Evolutionary conservation across 53 echinoderm and acorn worm genomes (phyloP), one percentile per base, ranked within the genome.

Genomic region (Pentamera pediparva): DNA sequence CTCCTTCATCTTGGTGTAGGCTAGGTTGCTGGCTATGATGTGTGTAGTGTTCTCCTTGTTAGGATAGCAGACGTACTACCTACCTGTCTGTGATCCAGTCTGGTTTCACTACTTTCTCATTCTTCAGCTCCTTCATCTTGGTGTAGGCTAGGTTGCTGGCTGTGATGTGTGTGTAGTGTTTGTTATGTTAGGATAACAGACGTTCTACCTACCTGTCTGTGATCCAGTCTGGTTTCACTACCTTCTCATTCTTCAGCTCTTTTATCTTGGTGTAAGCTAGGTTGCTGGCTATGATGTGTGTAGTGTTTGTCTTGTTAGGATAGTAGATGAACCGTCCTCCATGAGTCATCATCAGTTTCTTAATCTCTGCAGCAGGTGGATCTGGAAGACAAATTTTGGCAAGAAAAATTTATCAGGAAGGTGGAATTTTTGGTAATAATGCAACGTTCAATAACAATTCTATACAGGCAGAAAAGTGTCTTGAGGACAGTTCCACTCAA

Each of bases 31-130:
- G 15, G 96, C 96, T 30, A 96, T 88, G 86, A 96, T 84, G 56
- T 96, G 96, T 2, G 83, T 91, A 19, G 85, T 87, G 40, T 80
- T 75, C 28, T 90, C 74, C 80, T 91, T 86, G 27, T 82, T 79
- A 82, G 91, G 91, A n/a, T n/a, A n/a, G n/a, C n/a, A n/a, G n/a
- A n/a, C n/a, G n/a, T n/a, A n/a, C n/a, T 75, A n/a, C n/a, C n/a
- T n/a, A 96, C 96, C 96, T 91, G 57, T 96, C 88, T 8, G 79
- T 49, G 22, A 96, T 96, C 96, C 96, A 96, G 29, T 91, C 78
- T 26, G 96, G 96, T 69, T 51, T 83, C 12, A 96, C 91, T 30
- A 96, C 88, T 37, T 96, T 96, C 69, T 96, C 85, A 62, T 85
- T 63, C 33, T 59, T 82, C 11, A 96, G 71, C 53, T 96, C 84